Evolutionary conservation across 2,888 invertebrate species (phyloP), one percentile per base, ranked within the genome.

Genomic region (Camponotus fellah): DNA sequence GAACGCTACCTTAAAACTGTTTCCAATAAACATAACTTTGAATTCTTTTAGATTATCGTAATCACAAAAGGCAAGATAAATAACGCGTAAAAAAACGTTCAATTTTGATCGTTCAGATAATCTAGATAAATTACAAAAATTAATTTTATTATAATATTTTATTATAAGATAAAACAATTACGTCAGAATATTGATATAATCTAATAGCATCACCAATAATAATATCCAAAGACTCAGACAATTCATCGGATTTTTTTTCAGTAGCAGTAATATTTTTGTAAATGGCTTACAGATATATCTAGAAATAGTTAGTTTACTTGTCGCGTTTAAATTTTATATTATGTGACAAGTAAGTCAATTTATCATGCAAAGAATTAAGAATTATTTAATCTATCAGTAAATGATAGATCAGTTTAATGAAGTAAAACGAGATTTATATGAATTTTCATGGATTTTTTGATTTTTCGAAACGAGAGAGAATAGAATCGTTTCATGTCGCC

Each of bases 401-500:
- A 68, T n/a, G n/a, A n/a, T n/a, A n/a, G n/a, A n/a, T n/a, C n/a
- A n/a, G n/a, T 60, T 21, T 21, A 8, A 53, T 12, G 32, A 79
- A 21, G 34, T 34, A 40, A 79, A 79, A 60, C 60, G n/a, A 34
- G n/a, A 68, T 34, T 56, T 34, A n/a, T 34, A 68, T 68, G 21
- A 79, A 79, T 60, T 26, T 26, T 26, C 26, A 26, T 26, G 26
- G 79, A 79, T 60, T 32, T 58, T 68, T 79, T 17, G 34, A 69
- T 69, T 79, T 60, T 2, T 2, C 58, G 21, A 37, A 46, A 34
- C 79, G 68, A 79, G 58, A 60, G 58, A 14, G 21, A 69, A 68
- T 68, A 21, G 34, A 58, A 58, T 58, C 34, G 34, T 43, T 68
- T 10, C 14, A 46, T 46, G 34, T 69, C 32, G 17, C 68, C 68